Conservation (phyloP, 2,113 vertebrate genomes). For the Trichomycterus rosablanca region DNA sequence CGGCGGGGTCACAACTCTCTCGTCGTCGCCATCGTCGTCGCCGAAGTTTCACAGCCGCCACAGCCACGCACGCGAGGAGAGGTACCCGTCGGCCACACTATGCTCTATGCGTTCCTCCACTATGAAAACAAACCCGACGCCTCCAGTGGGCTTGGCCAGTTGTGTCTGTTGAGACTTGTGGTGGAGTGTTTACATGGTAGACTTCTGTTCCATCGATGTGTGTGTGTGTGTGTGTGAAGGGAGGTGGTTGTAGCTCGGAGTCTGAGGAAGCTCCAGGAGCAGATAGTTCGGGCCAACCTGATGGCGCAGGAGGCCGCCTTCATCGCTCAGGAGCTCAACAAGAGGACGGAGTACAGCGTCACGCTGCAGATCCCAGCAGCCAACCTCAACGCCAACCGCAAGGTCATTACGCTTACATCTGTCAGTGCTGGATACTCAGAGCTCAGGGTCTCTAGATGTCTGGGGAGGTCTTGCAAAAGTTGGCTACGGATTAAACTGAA, state of each 20-base stretch:
- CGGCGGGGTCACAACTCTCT: conserved; percentile 36
- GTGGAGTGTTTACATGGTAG: neutral
- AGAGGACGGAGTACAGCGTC: conserved; percentile 88
- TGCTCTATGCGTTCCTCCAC: no score
- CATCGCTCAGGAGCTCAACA: conserved; percentile 85
- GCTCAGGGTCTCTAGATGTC: no score
- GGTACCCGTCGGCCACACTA: conserved; percentile 68
- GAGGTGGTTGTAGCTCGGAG: conserved; percentile 86
- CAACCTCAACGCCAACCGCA: conserved; percentile 92
- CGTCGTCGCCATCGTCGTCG: conserved; percentile 66
- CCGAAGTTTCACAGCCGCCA: conserved; percentile 80
- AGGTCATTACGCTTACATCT: no score
- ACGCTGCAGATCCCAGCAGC: conserved; percentile 92
- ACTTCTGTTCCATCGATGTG: conserved; percentile 6
- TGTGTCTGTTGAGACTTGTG: no score
- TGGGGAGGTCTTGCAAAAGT: no score
- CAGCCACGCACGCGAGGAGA: conserved; percentile 86
- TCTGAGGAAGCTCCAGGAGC: conserved; percentile 81
- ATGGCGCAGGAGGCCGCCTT: conserved; percentile 86
- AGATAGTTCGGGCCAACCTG: conserved; percentile 86
- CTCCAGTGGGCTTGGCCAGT: neutral
- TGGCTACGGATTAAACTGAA: no score
- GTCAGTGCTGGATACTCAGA: no score
- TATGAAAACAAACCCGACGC: no score
- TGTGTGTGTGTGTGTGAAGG: conserved; percentile 53